phyloP scores from a whole-genome alignment of 2,797 vertebrate species.

The Enteromius trimaculatus region DNA sequence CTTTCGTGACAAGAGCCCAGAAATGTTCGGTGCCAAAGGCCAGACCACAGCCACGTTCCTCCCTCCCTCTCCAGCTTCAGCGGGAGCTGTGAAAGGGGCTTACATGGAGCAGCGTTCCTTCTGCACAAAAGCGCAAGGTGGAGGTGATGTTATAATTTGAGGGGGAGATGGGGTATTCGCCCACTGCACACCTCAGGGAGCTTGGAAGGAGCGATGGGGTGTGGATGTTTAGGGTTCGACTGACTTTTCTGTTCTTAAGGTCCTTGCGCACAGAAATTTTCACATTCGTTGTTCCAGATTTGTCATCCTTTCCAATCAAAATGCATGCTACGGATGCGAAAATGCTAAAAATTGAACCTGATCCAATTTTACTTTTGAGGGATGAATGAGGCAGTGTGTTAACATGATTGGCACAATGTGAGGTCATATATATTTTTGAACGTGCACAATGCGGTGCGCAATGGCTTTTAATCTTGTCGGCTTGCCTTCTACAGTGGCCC shows the following conservation, averaged over 20 bases:
- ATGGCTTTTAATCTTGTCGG: neutral
- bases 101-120: constrained; percentile 71
- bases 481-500: neutral
- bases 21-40: constrained; percentile 62
- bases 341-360: too few relatives aligned
- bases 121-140: constrained; percentile 75
- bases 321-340: too few relatives aligned
- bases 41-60: constrained; percentile 54
- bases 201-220: constrained; percentile 16
- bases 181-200: constrained; percentile 42
- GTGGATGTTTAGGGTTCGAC: constrained; percentile 1
- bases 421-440: too few relatives aligned
- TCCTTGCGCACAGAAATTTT: too few relatives aligned
- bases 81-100: constrained; percentile 71
- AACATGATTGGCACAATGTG: too few relatives aligned
- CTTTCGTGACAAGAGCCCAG: constrained; percentile 71
- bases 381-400: too few relatives aligned
- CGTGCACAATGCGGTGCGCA: too few relatives aligned
- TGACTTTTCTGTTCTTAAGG: constrained; percentile 12
- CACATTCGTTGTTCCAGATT: too few relatives aligned
- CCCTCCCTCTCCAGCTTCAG: constrained; percentile 48
- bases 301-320: too few relatives aligned
- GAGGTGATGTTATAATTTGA: constrained; percentile 75
- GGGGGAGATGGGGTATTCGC: constrained; percentile 66
- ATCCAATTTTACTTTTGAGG: too few relatives aligned